Evolutionary conservation across 1,140 invertebrate species (phyloP), one percentile per base, ranked within the genome.

Genomic region (Cataglyphis hispanica): DNA sequence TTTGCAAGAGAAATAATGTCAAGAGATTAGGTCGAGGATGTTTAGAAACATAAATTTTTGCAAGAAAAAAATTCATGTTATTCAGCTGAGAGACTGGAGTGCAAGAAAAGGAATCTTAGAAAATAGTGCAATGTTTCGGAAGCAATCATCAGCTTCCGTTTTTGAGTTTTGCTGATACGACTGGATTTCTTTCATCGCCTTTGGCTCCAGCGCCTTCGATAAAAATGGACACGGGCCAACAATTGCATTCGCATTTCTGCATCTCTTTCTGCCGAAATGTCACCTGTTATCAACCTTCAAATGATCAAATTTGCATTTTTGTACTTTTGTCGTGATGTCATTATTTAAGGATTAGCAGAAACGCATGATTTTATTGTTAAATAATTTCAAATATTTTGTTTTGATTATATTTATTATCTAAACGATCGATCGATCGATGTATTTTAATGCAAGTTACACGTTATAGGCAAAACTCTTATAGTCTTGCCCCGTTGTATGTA

Each of bases 111-210:
- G 31, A 40, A 80, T 72, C 84, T 84, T 60, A 86, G 50, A 78
- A 89, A 86, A 89, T 78, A 89, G 74, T 63, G 76, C 72, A 64
- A 90, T 87, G 85, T 91, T 72, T 91, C 87, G 90, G 86, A 87
- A 90, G 86, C 67, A 91, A 91, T 89, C 87, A 90, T 89, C 89
- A 69, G 63, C 83, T 88, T 89, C 80, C 77, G 72, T 69, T 27
- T 85, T 86, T 81, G 76, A 46, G 64, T 74, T 78, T 58, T 60
- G 63, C 67, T 69, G 83, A 83, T 81, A 83, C 69, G 7, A 89
- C 87, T 60, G 75, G 67, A 78, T 85, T 90, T 87, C 87, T 87
- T 87, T 72, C 75, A 60, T 16, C 19, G 75, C 40, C 61, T 77
- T 86, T 78, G 83, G 78, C 63, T 58, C 56, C 50, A 56, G 56